These are phyloP conservation scores for Drosophila chauvacae DNA, from an alignment of 1,140 invertebrate genomes.

Conservation along the genomic window DNA sequence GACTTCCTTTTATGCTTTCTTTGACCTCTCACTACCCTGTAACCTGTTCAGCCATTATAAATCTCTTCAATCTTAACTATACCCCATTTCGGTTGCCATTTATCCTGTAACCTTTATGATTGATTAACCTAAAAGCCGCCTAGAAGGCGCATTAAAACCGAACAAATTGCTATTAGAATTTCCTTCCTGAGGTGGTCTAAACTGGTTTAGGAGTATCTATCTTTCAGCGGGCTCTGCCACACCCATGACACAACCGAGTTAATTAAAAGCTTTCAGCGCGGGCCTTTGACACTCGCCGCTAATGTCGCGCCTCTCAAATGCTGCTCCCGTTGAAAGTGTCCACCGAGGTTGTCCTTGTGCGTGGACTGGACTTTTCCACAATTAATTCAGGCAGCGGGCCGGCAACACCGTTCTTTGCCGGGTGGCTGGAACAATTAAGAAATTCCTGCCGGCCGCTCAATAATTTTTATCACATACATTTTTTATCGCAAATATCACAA, in stretches of 20 bases:
- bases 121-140: constrained; percentile 14
- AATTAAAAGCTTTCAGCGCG: constrained; percentile 52
- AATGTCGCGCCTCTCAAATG: constrained; percentile 25
- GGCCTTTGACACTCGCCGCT: constrained; percentile 56
- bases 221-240: constrained; percentile 16
- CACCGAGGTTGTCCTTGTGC: constrained; percentile 32
- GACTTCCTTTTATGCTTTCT: neutral
- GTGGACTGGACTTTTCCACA: constrained; percentile 24
- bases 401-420: constrained; percentile 18
- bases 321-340: constrained; percentile 16
- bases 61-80: neutral
- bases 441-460: constrained; percentile 69
- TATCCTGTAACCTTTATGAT: neutral
- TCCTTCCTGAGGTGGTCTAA: constrained; percentile 24
- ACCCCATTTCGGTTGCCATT: neutral
- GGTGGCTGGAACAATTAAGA: constrained; percentile 58
- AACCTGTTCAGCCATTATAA: neutral
- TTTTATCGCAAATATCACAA: constrained; percentile 82
- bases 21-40: neutral
- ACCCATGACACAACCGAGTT: constrained; percentile 28
- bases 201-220: constrained; percentile 29
- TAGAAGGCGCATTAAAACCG: neutral
- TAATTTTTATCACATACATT: constrained; percentile 81
- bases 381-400: constrained; percentile 33
- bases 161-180: neutral